phyloP scores from a whole-genome alignment of 2,113 vertebrate genomes.

The Pholis gunnellus region DNA sequence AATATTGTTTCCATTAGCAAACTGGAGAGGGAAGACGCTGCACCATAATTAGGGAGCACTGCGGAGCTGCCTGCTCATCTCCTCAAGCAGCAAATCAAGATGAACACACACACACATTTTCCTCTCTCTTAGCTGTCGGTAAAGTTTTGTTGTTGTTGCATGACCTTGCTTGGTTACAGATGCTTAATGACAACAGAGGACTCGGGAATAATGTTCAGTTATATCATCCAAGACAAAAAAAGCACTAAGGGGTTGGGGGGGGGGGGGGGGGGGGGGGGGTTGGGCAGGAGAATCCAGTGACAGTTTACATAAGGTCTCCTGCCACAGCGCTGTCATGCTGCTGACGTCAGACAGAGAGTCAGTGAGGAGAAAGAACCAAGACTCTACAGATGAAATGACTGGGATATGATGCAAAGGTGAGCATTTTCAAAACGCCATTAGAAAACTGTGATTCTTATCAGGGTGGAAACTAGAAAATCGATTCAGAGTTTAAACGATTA shows the following conservation, averaged over 20 bases:
- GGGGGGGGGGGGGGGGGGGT: background rate
- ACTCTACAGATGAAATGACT: background rate
- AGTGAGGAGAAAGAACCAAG: background rate
- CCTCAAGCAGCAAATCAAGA: constrained; percentile 56
- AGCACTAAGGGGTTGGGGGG: background rate
- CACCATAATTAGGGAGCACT: constrained; percentile 68
- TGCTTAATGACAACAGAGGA: constrained; percentile 44
- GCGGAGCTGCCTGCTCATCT: constrained; percentile 62
- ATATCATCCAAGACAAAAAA: constrained; percentile 55
- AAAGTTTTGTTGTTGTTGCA: constrained; percentile 19
- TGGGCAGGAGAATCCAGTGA: constrained; percentile 48
- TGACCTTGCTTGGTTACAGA: constrained; percentile 37
- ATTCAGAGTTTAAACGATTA: constrained; percentile 18
- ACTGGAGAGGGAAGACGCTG: constrained; percentile 62
- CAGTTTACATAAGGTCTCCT: constrained; percentile 68
- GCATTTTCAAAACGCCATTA: background rate
- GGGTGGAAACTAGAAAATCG: constrained; percentile 7
- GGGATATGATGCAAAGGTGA: background rate
- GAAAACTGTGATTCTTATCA: background rate
- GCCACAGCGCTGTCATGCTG: constrained; percentile 53
- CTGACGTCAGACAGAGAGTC: constrained; percentile 48
- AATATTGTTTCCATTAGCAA: constrained; percentile 76
- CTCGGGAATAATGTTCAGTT: constrained; percentile 42
- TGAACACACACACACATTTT: constrained; percentile 6
- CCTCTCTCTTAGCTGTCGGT: background rate